A percentile compares a stretch with the other conserved stretches of the same genome.
phyloP scores from a whole-genome alignment of 2,113 vertebrate genomes.

The Galemys pyrenaicus region DNA sequence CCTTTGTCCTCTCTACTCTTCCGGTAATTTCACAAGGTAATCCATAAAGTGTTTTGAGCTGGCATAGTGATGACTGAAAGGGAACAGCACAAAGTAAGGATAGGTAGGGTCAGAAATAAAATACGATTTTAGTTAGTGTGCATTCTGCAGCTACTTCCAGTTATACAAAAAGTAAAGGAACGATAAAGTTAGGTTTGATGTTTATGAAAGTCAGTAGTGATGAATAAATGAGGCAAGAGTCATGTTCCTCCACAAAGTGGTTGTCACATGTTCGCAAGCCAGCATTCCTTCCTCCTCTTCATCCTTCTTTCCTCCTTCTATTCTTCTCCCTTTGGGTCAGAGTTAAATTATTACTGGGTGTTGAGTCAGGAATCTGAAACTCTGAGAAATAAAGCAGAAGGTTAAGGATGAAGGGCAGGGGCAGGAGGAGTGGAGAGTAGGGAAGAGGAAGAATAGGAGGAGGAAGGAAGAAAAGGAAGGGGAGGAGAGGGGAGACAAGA shows the following conservation, averaged over 20 bases:
- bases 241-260: not conserved
- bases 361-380: too few species aligned
- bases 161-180: not conserved
- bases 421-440: too few species aligned
- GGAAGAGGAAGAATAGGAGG: too few species aligned
- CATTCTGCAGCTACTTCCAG: not conserved
- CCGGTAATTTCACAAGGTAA: not conserved
- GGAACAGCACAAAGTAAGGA: not conserved
- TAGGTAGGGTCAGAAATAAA: not conserved
- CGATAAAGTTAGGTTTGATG: not conserved
- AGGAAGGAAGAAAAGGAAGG: too few species aligned
- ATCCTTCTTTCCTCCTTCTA: not conserved
- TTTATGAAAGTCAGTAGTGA: not conserved
- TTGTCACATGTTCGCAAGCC: not conserved
- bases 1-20: not conserved
- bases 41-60: not conserved
- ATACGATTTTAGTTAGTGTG: not conserved
- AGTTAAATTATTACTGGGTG: not conserved
- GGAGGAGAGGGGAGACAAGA: too few species aligned
- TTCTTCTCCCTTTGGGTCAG: not conserved
- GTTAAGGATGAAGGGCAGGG: too few species aligned
- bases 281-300: not conserved
- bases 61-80: not conserved
- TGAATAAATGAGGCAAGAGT: not conserved
- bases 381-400: too few species aligned